A percentile compares a stretch with the other conserved stretches of the same genome.
These are phyloP conservation scores for Sinhomidia bicolor DNA, from an alignment of 2,888 invertebrate genomes.

Conservation along the genomic window DNA sequence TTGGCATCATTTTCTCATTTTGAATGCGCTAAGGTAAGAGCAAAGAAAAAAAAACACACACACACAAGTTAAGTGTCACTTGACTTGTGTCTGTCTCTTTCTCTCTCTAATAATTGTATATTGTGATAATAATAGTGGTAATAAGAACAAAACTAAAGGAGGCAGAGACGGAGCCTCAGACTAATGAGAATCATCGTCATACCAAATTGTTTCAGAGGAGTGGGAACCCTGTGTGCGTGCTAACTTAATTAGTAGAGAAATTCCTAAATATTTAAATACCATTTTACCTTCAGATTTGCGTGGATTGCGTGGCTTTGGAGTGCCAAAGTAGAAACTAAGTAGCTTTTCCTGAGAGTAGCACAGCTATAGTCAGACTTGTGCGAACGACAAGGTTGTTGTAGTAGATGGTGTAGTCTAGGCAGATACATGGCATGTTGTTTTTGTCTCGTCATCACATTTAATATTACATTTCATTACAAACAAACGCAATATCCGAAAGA, in stretches of 20 bases:
- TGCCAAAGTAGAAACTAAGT: too few species aligned
- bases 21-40: constrained; percentile 86
- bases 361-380: constrained; percentile 1
- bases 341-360: neutral
- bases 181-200: neutral
- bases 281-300: neutral
- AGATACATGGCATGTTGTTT: too few species aligned
- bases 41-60: constrained; percentile 87
- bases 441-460: constrained; percentile 39
- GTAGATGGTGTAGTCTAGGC: too few species aligned
- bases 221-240: too few species aligned
- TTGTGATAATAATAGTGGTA: neutral
- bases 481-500: too few species aligned
- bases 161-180: neutral
- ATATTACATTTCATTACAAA: constrained; percentile 35
- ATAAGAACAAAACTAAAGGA: neutral
- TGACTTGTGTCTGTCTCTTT: neutral
- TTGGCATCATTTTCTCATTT: constrained; percentile 40
- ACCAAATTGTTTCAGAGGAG: constrained; percentile 39
- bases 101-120: neutral
- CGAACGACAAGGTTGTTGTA: too few species aligned
- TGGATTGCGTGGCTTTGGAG: neutral
- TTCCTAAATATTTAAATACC: neutral
- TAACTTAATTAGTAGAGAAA: neutral
- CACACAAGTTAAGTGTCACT: constrained; percentile 87